Evolutionary conservation across 2,888 invertebrate genomes (phyloP).

Genomic region (Drosophila prostipennis): DNA sequence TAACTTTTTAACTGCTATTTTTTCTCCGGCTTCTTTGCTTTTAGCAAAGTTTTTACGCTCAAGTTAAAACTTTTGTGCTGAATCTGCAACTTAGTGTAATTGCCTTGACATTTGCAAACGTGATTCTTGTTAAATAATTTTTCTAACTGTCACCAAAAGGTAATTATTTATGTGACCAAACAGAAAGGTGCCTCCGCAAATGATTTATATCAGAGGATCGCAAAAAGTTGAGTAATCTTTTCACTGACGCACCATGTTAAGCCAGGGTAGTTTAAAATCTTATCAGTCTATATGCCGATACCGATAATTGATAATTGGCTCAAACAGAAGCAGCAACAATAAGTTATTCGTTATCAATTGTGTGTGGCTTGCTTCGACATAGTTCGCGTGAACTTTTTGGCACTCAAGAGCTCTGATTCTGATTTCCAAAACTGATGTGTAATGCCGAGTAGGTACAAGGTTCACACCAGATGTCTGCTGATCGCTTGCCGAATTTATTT

Average conservation of each 20-base stretch:
- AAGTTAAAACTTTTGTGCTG: constrained; percentile 27
- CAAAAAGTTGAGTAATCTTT: constrained; percentile 6
- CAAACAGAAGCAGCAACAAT: constrained; percentile 1
- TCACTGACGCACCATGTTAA: constrained; percentile 21
- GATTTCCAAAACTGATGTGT: constrained; percentile 11
- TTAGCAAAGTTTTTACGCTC: constrained; percentile 10
- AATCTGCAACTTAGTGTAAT: constrained; percentile 25
- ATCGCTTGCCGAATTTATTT: not conserved
- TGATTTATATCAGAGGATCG: constrained; percentile 18
- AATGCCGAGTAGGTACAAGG: constrained; percentile 19
- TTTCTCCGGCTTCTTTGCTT: constrained; percentile 20
- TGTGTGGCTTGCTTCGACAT: not conserved
- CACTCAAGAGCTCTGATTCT: not conserved
- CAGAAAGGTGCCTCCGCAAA: not conserved
- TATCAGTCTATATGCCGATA: constrained; percentile 25
- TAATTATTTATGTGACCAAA: not conserved
- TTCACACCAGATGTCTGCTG: constrained; percentile 22
- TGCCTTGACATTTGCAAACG: constrained; percentile 58
- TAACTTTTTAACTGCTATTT: constrained; percentile 7
- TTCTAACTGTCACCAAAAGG: not conserved
- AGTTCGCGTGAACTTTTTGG: constrained; percentile 12
- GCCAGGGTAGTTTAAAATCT: constrained; percentile 26
- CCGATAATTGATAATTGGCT: constrained; percentile 33
- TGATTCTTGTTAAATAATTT: constrained; percentile 18
- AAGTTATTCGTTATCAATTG: constrained; percentile 16